Conservation (phyloP, 2,888 invertebrate species). For the Siphonodentalium dalli region DNA sequence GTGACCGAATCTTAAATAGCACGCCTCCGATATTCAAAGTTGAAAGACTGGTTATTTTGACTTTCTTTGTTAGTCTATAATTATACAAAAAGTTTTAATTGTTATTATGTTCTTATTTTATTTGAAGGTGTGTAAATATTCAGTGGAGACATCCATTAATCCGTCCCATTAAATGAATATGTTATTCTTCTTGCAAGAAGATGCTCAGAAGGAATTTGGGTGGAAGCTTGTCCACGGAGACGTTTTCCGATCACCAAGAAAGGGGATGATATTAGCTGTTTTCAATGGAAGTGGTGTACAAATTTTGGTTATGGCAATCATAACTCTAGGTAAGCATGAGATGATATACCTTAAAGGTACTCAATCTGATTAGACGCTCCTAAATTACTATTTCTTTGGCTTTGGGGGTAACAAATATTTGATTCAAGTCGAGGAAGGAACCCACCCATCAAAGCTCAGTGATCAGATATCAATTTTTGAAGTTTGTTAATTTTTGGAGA, state of each 20-base stretch:
- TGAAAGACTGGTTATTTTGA: no score
- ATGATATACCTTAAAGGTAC: background rate
- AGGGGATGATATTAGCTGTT: conserved; percentile 95
- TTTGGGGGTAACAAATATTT: no score
- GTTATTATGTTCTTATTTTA: background rate
- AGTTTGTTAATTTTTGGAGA: no score
- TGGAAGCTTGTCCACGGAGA: conserved; percentile 75
- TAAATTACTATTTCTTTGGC: no score
- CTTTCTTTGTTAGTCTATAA: no score
- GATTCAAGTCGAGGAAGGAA: no score
- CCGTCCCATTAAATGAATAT: background rate
- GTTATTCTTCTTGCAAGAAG: conserved; percentile 66
- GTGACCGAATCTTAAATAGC: no score
- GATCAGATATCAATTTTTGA: no score
- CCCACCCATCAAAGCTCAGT: no score
- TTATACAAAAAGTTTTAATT: no score
- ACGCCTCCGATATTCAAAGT: no score
- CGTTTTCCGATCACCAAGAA: conserved; percentile 75
- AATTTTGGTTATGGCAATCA: conserved; percentile 93
- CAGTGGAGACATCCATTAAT: background rate
- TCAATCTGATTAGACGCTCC: background rate
- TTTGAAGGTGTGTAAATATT: background rate
- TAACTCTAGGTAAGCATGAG: conserved; percentile 78
- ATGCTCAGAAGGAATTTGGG: conserved; percentile 83
- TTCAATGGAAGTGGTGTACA: conserved; percentile 96